Evolutionary conservation across 1,140 invertebrate species (phyloP).

Genomic region (Ganaspis sp.): DNA sequence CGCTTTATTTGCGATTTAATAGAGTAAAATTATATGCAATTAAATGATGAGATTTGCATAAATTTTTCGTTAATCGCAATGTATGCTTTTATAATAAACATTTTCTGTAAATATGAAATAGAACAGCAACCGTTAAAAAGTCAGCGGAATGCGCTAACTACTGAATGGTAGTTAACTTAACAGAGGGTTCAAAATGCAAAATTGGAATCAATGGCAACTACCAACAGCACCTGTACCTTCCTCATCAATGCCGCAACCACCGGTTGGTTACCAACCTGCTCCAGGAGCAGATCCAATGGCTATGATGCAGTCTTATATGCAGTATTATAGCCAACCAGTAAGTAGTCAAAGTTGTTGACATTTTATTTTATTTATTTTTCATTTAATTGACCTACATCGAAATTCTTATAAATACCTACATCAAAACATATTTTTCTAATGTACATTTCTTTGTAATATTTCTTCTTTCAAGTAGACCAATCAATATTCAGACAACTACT

Average conservation of each 20-base stretch:
- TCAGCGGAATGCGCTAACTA: slow-evolving; percentile 62
- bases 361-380: background rate
- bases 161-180: slow-evolving; percentile 44
- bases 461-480: too few species aligned
- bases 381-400: too few species aligned
- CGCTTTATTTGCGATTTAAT: background rate
- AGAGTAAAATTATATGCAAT: background rate
- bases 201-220: slow-evolving; percentile 75
- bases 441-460: too few species aligned
- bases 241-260: slow-evolving; percentile 70
- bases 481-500: too few species aligned
- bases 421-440: background rate
- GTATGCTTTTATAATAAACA: slow-evolving; percentile 52
- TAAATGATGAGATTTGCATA: background rate
- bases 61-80: background rate
- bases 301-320: slow-evolving; percentile 74
- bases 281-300: slow-evolving; percentile 71
- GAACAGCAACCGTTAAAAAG: slow-evolving; percentile 66
- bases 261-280: slow-evolving; percentile 66
- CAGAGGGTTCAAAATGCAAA: slow-evolving; percentile 72
- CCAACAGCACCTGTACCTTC: slow-evolving; percentile 65
- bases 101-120: slow-evolving; percentile 69
- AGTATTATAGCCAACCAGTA: slow-evolving; percentile 76
- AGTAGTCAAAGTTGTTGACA: slow-evolving; percentile 55
- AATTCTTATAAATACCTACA: background rate